Percentiles rank a stretch among this genome's conserved stretches.
phyloP scores from a whole-genome alignment of 2,888 invertebrate species.

The Panorpa germanica region DNA sequence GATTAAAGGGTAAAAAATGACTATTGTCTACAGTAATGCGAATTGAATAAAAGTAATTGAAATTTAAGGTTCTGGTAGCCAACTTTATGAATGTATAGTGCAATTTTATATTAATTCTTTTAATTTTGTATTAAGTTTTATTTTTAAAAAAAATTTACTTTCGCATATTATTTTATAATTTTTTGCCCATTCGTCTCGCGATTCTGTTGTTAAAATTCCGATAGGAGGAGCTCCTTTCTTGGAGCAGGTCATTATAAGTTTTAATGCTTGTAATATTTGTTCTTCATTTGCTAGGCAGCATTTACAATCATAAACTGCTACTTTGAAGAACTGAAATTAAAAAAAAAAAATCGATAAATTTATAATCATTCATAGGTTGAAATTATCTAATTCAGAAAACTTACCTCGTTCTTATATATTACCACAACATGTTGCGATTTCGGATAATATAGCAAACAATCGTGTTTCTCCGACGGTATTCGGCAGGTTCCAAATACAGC shows the following conservation, averaged over 20 bases:
- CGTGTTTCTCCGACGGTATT: slow-evolving; percentile 41
- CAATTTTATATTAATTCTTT: too few relatives aligned
- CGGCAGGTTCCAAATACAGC: slow-evolving; percentile 67
- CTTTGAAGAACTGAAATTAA: slow-evolving; percentile 32
- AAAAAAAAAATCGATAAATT: too few relatives aligned
- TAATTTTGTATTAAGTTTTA: too few relatives aligned
- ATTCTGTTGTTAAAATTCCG: slow-evolving; percentile 56
- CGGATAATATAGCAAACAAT: slow-evolving; percentile 18
- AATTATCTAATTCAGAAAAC: too few relatives aligned
- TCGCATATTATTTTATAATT: slow-evolving; percentile 36
- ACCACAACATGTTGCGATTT: too few relatives aligned
- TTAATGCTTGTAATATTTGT: slow-evolving; percentile 41
- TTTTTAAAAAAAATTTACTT: slow-evolving; percentile 24
- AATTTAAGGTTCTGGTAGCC: too few relatives aligned
- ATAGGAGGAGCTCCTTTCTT: slow-evolving; percentile 29
- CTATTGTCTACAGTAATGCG: too few relatives aligned
- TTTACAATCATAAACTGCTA: slow-evolving; percentile 31
- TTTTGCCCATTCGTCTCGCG: slow-evolving; percentile 53
- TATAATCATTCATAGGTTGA: too few relatives aligned
- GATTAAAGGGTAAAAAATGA: too few relatives aligned
- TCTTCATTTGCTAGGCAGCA: slow-evolving; percentile 33
- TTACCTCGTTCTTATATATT: too few relatives aligned
- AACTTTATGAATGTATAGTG: too few relatives aligned
- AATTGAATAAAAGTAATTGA: too few relatives aligned
- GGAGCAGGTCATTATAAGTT: slow-evolving; percentile 34